These are phyloP conservation scores for Ophioderma brevispina DNA, from an alignment of 35 echinoderm and acorn worm species.

Conservation along the genomic window DNA sequence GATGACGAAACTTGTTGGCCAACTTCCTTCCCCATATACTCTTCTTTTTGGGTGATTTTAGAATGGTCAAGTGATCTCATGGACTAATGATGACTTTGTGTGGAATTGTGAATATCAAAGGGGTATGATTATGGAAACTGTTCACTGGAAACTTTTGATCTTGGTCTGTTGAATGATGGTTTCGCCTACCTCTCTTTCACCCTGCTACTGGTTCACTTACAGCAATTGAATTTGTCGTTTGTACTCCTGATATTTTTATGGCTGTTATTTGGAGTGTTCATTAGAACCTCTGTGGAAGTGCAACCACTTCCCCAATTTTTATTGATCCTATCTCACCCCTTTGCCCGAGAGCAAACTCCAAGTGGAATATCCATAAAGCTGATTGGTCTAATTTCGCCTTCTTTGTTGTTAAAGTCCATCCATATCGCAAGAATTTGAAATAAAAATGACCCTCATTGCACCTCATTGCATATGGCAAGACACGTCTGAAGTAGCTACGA, in stretches of 20 bases:
- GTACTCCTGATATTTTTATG: background rate
- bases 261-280: background rate
- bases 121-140: conserved; percentile 11
- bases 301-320: background rate
- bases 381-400: background rate
- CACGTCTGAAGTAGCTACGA: too few species aligned
- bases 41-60: conserved; percentile 32
- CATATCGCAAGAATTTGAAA: background rate
- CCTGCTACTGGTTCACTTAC: too few species aligned
- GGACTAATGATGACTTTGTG: background rate
- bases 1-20: background rate
- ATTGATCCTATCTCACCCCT: background rate
- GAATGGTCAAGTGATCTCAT: background rate
- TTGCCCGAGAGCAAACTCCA: background rate
- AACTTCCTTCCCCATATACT: conserved; percentile 14
- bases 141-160: conserved; percentile 15
- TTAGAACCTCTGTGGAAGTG: background rate
- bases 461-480: background rate
- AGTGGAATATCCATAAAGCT: background rate
- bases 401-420: background rate
- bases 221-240: conserved; percentile 16
- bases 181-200: conserved; percentile 1
- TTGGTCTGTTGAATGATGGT: conserved; percentile 26
- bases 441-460: background rate
- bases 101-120: background rate